These are phyloP conservation scores for Agraylea sexmaculata DNA, from an alignment of 1,140 invertebrate species.

Conservation along the genomic window DNA sequence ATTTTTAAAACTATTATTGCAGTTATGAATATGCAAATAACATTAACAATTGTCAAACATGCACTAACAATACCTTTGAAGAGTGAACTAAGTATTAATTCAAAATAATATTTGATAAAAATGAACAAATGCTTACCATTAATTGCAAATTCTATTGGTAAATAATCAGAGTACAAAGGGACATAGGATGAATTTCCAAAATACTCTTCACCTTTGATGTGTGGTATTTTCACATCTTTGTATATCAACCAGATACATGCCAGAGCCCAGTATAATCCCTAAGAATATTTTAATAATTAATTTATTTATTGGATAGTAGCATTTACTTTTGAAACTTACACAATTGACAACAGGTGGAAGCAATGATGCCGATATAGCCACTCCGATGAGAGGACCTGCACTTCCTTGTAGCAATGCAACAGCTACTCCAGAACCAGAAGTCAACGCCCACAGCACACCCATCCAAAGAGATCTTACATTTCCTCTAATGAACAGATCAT, in stretches of 20 bases:
- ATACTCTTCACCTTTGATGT: slow-evolving; percentile 54
- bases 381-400: slow-evolving; percentile 73
- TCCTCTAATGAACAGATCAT: slow-evolving; percentile 36
- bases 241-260: slow-evolving; percentile 59
- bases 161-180: slow-evolving; percentile 55
- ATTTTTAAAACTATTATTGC: slow-evolving; percentile 74
- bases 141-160: slow-evolving; percentile 62
- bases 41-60: slow-evolving; percentile 69
- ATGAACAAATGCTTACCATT: slow-evolving; percentile 39
- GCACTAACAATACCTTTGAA: slow-evolving; percentile 57
- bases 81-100: too few relatives aligned
- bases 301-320: too few relatives aligned
- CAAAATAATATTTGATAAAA: background rate
- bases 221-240: slow-evolving; percentile 52
- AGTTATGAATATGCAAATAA: slow-evolving; percentile 73
- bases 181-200: slow-evolving; percentile 48
- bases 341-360: slow-evolving; percentile 80
- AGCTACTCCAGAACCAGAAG: slow-evolving; percentile 67
- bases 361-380: slow-evolving; percentile 78
- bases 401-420: slow-evolving; percentile 77
- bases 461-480: slow-evolving; percentile 60
- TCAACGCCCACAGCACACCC: slow-evolving; percentile 58
- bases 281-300: too few relatives aligned
- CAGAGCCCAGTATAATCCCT: slow-evolving; percentile 66
- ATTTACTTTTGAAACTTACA: slow-evolving; percentile 44